Conservation (phyloP, 2,797 vertebrate genomes). For the Jordanella pulchra region DNA sequence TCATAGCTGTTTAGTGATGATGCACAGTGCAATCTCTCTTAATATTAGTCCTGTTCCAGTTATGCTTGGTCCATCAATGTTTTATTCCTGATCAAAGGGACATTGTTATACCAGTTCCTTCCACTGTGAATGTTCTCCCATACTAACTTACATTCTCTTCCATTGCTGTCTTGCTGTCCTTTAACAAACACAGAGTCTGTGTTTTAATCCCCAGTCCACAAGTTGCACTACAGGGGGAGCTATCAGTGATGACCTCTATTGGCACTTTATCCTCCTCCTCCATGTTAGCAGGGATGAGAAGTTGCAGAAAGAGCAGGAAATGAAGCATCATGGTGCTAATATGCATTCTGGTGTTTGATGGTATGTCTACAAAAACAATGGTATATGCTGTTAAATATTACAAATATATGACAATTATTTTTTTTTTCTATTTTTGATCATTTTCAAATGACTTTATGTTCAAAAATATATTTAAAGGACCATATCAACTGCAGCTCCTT, state of each 20-base stretch:
- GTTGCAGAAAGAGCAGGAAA: conserved; percentile 15
- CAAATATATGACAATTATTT: background rate
- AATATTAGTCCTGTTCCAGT: background rate
- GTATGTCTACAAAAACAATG: conserved; percentile 4
- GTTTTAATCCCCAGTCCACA: conserved; percentile 85
- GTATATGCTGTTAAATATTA: background rate
- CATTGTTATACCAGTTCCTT: background rate
- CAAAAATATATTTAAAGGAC: background rate
- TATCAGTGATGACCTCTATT: conserved; percentile 53
- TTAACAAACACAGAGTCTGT: conserved; percentile 80
- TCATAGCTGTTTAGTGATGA: background rate
- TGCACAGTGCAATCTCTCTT: background rate
- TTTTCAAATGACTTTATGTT: background rate
- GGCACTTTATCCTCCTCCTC: conserved; percentile 45
- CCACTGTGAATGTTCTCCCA: conserved; percentile 19
- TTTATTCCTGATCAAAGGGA: background rate
- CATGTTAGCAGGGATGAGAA: conserved; percentile 37
- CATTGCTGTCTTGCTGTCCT: conserved; percentile 9
- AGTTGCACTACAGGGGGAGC: conserved; percentile 84
- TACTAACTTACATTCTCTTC: conserved; percentile 7
- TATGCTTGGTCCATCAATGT: no score
- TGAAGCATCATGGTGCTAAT: background rate
- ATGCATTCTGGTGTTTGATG: conserved; percentile 14
- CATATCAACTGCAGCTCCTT: background rate
- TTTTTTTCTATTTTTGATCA: background rate